Base-by-base conservation (phyloP, 2,797 vertebrate species). In the Discoglossus pictus region DNA sequence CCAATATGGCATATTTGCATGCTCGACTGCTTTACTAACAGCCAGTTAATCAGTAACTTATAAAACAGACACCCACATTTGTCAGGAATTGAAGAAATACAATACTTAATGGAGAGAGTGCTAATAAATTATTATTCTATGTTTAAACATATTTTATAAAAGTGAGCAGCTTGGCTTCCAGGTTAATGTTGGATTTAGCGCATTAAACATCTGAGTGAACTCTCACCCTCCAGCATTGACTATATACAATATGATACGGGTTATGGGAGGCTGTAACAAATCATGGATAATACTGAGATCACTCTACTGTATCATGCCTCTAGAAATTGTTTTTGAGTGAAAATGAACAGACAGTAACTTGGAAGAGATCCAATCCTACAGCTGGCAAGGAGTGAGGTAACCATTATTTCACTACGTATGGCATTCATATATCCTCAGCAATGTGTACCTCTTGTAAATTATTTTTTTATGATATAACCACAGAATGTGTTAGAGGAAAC, bases 401-500 rank as follows among this genome's bases (percentile, higher is more conserved):
- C 36, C 44, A 73, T 43, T 16, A 47, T 47, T 47, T 52, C n/a
- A 38, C 53, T 70, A 68, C 76, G 65, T 66, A 61, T 75, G 53
- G 12, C 35, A 43, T 43, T 75, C 42, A 63, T 68, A 65, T 75
- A 69, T 77, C 70, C 61, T 71, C 74, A 77, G 73, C 51, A 72
- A 72, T 35, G 6, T 76, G 78, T 78, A 77, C 77, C 54, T 72
- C 61, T 53, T 75, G 60, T 42, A 36, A 53, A 40, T 76, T 10
- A 66, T 79, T 38, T 58, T 72, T 63, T 74, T 83, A 80, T 77
- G 69, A 78, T 79, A 73, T 74, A 74, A 80, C 78, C 76, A 80
- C 61, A 69, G 43, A 40, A 75, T 67, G 75, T 71, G 61, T 74
- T 75, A 85, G 82, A 83, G 80, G 83, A 84, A 80, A 84, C 8